Base-by-base conservation (phyloP, 2,888 invertebrate species). In the Pheosia gnoma region DNA sequence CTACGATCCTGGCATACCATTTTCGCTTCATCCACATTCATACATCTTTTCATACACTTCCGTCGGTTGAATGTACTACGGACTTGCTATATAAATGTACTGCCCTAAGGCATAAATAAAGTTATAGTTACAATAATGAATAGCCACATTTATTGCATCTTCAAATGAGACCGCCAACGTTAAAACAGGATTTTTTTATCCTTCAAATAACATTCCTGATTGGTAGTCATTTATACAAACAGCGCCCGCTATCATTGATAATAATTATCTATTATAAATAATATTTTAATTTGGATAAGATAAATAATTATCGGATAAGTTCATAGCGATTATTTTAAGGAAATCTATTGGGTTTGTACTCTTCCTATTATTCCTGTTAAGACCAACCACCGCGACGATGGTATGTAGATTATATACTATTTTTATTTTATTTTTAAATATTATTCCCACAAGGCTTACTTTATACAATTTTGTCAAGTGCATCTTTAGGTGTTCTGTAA, bases 301-400 rank as follows among this genome's bases (percentile, higher is more conserved):
- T 85, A 84, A 68, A 65, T 70, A 79, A 56, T 25, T 74, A 70
- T 61, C 59, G 64, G 67, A 57, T 65, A 65, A 74, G 65, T 66
- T 54, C 73, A 74, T 77, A 81, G 63, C 71, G 78, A 79, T 79
- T 80, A 62, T n/a, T 47, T 57, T 57, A 45, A 39, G 11, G 36
- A 57, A 43, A 45, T 57, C 10, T 13, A 57, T 45, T 36, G 9
- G 8, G 36, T 54, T 11, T 37, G 54, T 53, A 25, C 51, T 63
- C 67, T 66, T 65, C 43, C 56, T 55, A 70, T 62, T 78, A 75
- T 74, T 84, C 74, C 68, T 70, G 68, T 76, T 75, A 70, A 65
- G 65, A 68, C 67, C 65, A 73, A 78, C 83, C 83, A 82, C 85
- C 85, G 77, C 62, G 69, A 85, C 70, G 68, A 91, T 90, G 90